Conservation (phyloP, 2,797 vertebrate genomes). For the Sardinella longiceps region DNA sequence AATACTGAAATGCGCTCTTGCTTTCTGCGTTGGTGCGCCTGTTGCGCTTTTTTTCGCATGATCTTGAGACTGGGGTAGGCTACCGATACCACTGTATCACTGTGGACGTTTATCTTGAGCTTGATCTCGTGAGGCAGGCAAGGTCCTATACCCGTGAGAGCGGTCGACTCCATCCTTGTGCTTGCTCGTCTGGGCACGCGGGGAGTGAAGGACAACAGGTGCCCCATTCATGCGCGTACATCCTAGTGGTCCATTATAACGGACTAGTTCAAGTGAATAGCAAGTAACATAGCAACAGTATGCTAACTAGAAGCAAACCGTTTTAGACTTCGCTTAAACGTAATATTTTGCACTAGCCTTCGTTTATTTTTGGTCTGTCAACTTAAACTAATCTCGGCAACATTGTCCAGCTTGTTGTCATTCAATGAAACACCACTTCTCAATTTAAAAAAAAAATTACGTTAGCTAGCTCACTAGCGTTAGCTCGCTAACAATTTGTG, state of each 20-base stretch:
- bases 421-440: too few relatives aligned
- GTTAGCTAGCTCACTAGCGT: too few relatives aligned
- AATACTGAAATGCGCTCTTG: neutral
- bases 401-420: too few relatives aligned
- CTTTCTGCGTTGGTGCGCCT: neutral
- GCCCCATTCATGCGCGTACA: conserved; percentile 16
- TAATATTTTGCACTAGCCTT: too few relatives aligned
- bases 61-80: neutral
- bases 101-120: neutral
- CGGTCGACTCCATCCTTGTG: neutral
- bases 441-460: too few relatives aligned
- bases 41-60: neutral
- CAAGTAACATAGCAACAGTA: too few relatives aligned
- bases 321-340: too few relatives aligned
- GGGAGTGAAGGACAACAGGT: conserved; percentile 18
- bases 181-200: neutral
- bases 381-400: too few relatives aligned
- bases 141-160: neutral
- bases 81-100: neutral
- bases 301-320: too few relatives aligned
- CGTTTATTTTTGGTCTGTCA: too few relatives aligned
- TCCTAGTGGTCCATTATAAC: conserved; percentile 18
- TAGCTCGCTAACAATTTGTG: too few relatives aligned
- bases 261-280: too few relatives aligned
- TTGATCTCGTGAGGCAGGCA: neutral